phyloP scores from a whole-genome alignment of 2,888 invertebrate genomes.

The Trypoxylon attenuatum region DNA sequence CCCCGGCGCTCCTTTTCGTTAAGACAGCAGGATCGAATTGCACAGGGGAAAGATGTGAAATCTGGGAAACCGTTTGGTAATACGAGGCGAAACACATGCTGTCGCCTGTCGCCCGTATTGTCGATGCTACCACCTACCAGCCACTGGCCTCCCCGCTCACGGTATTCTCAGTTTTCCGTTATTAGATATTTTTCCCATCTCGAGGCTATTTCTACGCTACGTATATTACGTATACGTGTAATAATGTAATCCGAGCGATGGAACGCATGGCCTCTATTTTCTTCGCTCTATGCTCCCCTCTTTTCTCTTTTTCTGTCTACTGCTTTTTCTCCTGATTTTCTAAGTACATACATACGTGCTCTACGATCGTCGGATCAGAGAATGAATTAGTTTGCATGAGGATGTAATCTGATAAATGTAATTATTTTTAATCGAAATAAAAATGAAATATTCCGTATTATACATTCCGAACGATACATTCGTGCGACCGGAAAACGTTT shows the following conservation, averaged over 20 bases:
- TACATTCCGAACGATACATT: too few relatives aligned
- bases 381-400: too few relatives aligned
- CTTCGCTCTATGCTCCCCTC: too few relatives aligned
- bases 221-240: conserved; percentile 23
- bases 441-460: too few relatives aligned
- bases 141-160: conserved; percentile 5
- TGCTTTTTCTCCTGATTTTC: too few relatives aligned
- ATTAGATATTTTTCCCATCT: conserved; percentile 57
- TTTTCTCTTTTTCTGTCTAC: too few relatives aligned
- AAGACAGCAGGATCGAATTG: conserved; percentile 53
- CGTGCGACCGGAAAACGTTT: conserved; percentile 1
- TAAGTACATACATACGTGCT: too few relatives aligned
- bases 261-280: conserved; percentile 12
- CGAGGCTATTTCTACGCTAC: conserved; percentile 28
- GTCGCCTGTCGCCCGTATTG: conserved; percentile 28
- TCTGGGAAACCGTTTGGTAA: conserved; percentile 64
- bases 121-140: conserved; percentile 17
- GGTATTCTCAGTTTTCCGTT: conserved; percentile 54
- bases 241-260: conserved; percentile 38
- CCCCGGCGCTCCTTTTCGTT: conserved; percentile 24
- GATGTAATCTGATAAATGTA: too few relatives aligned
- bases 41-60: conserved; percentile 51
- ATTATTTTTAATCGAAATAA: too few relatives aligned
- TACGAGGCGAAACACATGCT: conserved; percentile 59
- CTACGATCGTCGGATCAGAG: too few relatives aligned